phyloP scores from a whole-genome alignment of 2,888 invertebrate species.

The Spilarctia lutea region DNA sequence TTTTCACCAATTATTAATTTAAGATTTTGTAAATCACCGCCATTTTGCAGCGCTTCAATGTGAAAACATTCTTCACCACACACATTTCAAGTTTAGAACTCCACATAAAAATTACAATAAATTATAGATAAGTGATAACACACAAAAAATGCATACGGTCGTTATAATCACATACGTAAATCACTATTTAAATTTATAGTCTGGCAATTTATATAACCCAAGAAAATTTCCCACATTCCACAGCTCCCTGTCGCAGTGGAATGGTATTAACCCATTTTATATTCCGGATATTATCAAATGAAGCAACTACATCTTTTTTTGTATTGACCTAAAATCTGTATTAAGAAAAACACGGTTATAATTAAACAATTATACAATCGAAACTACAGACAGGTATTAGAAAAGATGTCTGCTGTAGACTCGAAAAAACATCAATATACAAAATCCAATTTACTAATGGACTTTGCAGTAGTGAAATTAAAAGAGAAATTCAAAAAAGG shows the following conservation, averaged over 20 bases:
- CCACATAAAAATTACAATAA: not conserved
- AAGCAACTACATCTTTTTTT: conserved; percentile 18
- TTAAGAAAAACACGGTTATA: conserved; percentile 30
- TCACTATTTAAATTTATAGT: conserved; percentile 11
- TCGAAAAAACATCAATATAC: conserved; percentile 65
- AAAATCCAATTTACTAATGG: conserved; percentile 81
- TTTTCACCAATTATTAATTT: not conserved
- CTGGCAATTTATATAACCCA: conserved; percentile 21
- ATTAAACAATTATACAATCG: conserved; percentile 42
- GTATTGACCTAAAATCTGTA: conserved; percentile 26
- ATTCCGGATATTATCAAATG: conserved; percentile 19
- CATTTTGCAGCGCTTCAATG: not conserved
- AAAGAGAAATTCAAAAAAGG: conserved; percentile 66
- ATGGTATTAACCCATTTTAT: conserved; percentile 47
- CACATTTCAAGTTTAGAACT: not conserved
- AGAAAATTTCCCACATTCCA: conserved; percentile 24
- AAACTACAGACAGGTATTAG: conserved; percentile 46
- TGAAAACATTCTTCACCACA: not conserved
- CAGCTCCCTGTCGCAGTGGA: conserved; percentile 27
- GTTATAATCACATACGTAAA: conserved; percentile 1
- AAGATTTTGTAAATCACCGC: not conserved
- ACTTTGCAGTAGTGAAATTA: conserved; percentile 66
- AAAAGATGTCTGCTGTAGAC: conserved; percentile 47
- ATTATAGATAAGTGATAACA: not conserved
- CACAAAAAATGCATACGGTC: not conserved